Evolutionary conservation across 1,140 invertebrate species (phyloP), one percentile per base, ranked within the genome.

Genomic region (Acromyrmex charruanus): DNA sequence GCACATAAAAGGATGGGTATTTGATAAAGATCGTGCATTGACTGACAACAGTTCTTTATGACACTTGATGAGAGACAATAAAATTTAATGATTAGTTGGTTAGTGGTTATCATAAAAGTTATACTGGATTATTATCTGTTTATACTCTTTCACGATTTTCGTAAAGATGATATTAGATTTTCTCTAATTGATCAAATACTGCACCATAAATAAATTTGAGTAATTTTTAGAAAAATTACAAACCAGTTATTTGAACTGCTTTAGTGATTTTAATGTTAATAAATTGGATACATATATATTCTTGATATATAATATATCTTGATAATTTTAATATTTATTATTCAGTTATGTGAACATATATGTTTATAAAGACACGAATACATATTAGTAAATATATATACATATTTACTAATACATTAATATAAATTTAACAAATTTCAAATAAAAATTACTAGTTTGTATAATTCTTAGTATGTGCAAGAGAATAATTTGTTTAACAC

Each of bases 1-100:
- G 65, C n/a, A 68, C 35, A 80, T 80, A 80, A 68, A 80, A 80
- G 31, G 6, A 39, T 39, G 35, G 35, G 58, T 44, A 77, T 61
- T 61, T 53, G 35, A 21, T 25, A 21, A 21, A 55, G 3, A 58
- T 58, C 12, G 1, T 77, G 16, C 44, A 35, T 35, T 39, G 77
- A 65, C 31, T 51, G 21, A 25, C 12, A 39, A 39, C 65, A 21
- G 3, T 53, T 16, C 2, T 65, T 68, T 80, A 68, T 68, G 63
- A 39, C n/a, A 31, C 44, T 53, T 80, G 14, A 55, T 28, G n/a
- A 35, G 28, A 21, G 31, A 68, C n/a, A 31, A 4, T 80, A 80
- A 80, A 80, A 68, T 55, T 80, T 69, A 69, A 58, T 69, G 63
- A 68, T n/a, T 35, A 25, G 18, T 4, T 63, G 9, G 39, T 9